phyloP scores from a whole-genome alignment of 2,888 invertebrate species.

The Pecten maximus region DNA sequence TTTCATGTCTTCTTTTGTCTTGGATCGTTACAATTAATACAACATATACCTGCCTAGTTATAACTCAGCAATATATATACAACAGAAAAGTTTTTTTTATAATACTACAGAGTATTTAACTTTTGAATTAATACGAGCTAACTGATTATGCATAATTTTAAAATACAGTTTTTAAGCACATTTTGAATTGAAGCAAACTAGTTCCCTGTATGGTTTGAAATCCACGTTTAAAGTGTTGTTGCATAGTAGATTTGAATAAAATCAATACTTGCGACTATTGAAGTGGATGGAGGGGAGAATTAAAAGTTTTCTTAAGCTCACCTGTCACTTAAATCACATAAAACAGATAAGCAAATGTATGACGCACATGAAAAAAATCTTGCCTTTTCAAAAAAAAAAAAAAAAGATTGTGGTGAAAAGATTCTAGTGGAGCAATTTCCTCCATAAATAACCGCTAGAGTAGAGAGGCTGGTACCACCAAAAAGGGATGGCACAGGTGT shows the following conservation, averaged over 20 bases:
- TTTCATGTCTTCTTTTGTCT: neutral
- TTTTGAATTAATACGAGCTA: too few relatives aligned
- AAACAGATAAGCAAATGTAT: conserved; percentile 28
- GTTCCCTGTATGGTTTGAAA: neutral
- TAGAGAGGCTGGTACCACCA: neutral
- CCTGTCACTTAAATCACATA: conserved; percentile 29
- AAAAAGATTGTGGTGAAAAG: neutral
- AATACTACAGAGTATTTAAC: too few relatives aligned
- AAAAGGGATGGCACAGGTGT: conserved; percentile 17
- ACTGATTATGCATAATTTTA: too few relatives aligned
- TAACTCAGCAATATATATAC: neutral
- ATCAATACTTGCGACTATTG: neutral
- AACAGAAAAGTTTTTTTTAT: too few relatives aligned
- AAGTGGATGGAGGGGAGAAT: neutral
- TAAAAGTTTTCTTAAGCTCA: neutral
- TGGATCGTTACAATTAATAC: neutral
- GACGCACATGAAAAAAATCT: conserved; percentile 28
- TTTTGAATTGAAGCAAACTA: too few relatives aligned
- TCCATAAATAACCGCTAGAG: neutral
- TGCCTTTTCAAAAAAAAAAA: neutral
- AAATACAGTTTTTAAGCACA: too few relatives aligned
- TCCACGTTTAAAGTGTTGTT: neutral
- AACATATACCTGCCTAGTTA: neutral
- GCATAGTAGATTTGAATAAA: neutral
- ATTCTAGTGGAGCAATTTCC: neutral